Evolutionary conservation across 2,888 invertebrate genomes (phyloP).

Genomic region (Diachrysia chrysitis): DNA sequence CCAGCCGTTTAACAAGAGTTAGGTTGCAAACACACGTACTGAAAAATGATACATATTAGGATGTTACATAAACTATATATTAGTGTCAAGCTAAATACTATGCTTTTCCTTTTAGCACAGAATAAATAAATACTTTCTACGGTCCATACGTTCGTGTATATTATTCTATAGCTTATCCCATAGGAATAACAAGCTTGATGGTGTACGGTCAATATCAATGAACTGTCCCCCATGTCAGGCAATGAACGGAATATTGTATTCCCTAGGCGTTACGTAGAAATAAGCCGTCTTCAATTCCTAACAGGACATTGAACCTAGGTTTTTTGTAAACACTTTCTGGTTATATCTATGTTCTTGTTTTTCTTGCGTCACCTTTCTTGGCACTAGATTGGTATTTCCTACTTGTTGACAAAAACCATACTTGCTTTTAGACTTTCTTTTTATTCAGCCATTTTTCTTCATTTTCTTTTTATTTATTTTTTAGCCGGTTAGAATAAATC

Average conservation of each 20-base stretch:
- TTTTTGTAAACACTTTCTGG: slow-evolving; percentile 18
- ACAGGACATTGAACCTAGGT: slow-evolving; percentile 20
- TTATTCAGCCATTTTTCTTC: background rate
- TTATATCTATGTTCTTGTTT: slow-evolving; percentile 4
- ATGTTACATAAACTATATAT: too few relatives aligned
- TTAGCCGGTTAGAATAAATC: too few relatives aligned
- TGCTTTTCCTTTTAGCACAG: background rate
- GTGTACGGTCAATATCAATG: slow-evolving; percentile 6
- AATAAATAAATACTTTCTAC: background rate
- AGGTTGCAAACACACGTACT: too few relatives aligned
- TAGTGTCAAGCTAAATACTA: background rate
- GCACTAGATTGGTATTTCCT: background rate
- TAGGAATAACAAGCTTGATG: background rate
- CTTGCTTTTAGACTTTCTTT: background rate
- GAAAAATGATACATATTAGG: too few relatives aligned
- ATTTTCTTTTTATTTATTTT: background rate
- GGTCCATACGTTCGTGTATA: background rate
- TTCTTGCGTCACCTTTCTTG: background rate
- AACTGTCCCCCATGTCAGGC: slow-evolving; percentile 11
- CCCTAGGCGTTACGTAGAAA: slow-evolving; percentile 19
- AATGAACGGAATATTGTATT: background rate
- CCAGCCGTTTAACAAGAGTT: too few relatives aligned
- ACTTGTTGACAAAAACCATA: background rate
- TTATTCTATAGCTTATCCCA: background rate
- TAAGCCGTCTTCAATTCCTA: slow-evolving; percentile 2